Conservation (phyloP, 2,888 invertebrate genomes). For the Cerceris rybyensis region DNA sequence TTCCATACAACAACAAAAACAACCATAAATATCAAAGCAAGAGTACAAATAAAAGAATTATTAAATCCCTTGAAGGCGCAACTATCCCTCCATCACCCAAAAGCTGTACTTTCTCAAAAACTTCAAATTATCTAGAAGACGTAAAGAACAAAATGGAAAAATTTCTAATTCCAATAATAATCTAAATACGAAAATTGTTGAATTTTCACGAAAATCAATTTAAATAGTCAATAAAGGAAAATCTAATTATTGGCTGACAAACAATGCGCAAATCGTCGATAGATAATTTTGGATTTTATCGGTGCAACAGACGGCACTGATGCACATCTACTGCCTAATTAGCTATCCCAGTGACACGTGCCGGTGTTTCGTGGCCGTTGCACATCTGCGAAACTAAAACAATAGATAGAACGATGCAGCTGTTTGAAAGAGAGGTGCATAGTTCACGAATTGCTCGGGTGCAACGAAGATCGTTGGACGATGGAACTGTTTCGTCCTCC, state of each 20-base stretch:
- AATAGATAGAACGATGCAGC: constrained; percentile 63
- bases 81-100: too few species aligned
- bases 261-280: constrained; percentile 20
- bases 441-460: constrained; percentile 1
- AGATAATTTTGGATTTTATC: constrained; percentile 46
- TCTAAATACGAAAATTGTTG: too few species aligned
- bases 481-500: constrained; percentile 56
- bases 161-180: too few species aligned
- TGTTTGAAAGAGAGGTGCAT: constrained; percentile 49
- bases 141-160: too few species aligned
- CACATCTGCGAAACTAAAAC: constrained; percentile 71
- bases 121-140: too few species aligned
- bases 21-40: too few species aligned
- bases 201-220: too few species aligned
- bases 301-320: constrained; percentile 46
- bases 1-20: too few species aligned
- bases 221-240: too few species aligned
- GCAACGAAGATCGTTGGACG: constrained; percentile 19
- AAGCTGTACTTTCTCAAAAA: too few species aligned
- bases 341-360: constrained; percentile 64
- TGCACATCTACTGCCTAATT: constrained; percentile 63
- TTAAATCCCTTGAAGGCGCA: too few species aligned
- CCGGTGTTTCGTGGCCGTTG: constrained; percentile 46
- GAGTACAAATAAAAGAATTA: too few species aligned
- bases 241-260: not conserved